Evolutionary conservation across 2,888 invertebrate genomes (phyloP).

Genomic region (Nipponacmea schrenckii): DNA sequence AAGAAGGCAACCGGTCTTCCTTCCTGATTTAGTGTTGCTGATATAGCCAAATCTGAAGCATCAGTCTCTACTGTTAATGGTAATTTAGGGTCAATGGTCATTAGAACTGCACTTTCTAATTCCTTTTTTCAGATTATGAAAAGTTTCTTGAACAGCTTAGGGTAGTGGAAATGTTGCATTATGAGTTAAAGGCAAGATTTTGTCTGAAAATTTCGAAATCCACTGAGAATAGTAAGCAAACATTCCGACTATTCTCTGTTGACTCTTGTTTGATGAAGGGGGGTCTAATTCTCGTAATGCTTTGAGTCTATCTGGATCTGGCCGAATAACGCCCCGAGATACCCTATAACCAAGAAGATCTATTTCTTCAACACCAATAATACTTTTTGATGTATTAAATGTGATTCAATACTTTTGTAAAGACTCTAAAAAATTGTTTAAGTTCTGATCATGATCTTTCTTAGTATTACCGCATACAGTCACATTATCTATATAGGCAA

Average conservation of each 20-base stretch:
- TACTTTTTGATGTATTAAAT: neutral
- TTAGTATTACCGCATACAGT: too few species aligned
- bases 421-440: neutral
- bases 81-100: neutral
- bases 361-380: neutral
- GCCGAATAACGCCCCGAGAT: too few species aligned
- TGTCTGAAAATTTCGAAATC: constrained; percentile 19
- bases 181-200: too few species aligned
- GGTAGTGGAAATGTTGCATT: constrained; percentile 11
- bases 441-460: neutral
- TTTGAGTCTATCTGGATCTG: too few species aligned
- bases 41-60: constrained; percentile 19
- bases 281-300: too few species aligned
- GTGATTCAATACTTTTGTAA: neutral
- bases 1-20: constrained; percentile 17
- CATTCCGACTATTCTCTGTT: constrained; percentile 17
- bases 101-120: constrained; percentile 1
- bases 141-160: neutral
- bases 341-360: too few species aligned
- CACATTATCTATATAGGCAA: neutral
- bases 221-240: constrained; percentile 19
- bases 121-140: too few species aligned
- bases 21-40: constrained; percentile 16
- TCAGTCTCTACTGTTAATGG: constrained; percentile 15
- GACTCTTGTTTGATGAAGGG: too few species aligned